phyloP scores from a whole-genome alignment of 2,113 vertebrate species.

The Pungitius pungitius region DNA sequence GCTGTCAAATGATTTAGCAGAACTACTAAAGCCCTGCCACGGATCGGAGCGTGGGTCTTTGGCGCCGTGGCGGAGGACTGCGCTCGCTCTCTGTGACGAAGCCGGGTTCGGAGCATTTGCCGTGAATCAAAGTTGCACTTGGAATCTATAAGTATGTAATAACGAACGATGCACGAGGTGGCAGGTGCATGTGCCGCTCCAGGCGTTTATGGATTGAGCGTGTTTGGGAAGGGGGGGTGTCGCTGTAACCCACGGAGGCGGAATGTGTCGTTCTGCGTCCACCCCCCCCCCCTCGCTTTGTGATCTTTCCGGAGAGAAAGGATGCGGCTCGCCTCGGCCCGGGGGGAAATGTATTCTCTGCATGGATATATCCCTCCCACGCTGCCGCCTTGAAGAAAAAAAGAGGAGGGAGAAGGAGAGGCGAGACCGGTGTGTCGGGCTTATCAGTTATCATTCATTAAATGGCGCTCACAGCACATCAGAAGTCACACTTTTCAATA shows the following conservation, averaged over 20 bases:
- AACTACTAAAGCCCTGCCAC: conserved; percentile 45
- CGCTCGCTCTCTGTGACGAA: conserved; percentile 41
- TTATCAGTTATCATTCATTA: conserved; percentile 53
- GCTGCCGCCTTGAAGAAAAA: conserved; percentile 25
- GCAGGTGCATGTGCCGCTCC: conserved; percentile 45
- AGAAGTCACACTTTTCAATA: conserved; percentile 9
- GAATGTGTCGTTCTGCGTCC: conserved; percentile 43
- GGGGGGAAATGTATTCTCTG: conserved; percentile 51
- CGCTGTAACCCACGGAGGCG: conserved; percentile 44
- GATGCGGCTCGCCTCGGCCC: conserved; percentile 46
- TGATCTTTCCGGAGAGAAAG: conserved; percentile 54
- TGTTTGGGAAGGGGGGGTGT: conserved; percentile 45
- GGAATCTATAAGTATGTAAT: conserved; percentile 60
- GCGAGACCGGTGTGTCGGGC: conserved; percentile 11
- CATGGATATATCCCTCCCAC: conserved; percentile 58
- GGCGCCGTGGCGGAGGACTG: conserved; percentile 22
- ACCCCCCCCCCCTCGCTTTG: too few species aligned
- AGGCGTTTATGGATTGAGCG: conserved; percentile 46
- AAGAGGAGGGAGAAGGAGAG: conserved; percentile 11
- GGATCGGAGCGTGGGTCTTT: conserved; percentile 44
- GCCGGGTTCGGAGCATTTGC: conserved; percentile 44
- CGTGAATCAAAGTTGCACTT: conserved; percentile 57
- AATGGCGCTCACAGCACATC: conserved; percentile 52
- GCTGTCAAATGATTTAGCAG: conserved; percentile 61
- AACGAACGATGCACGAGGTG: conserved; percentile 62